These are phyloP conservation scores for Ctena decussata DNA, from an alignment of 2,888 invertebrate species.

Conservation along the genomic window DNA sequence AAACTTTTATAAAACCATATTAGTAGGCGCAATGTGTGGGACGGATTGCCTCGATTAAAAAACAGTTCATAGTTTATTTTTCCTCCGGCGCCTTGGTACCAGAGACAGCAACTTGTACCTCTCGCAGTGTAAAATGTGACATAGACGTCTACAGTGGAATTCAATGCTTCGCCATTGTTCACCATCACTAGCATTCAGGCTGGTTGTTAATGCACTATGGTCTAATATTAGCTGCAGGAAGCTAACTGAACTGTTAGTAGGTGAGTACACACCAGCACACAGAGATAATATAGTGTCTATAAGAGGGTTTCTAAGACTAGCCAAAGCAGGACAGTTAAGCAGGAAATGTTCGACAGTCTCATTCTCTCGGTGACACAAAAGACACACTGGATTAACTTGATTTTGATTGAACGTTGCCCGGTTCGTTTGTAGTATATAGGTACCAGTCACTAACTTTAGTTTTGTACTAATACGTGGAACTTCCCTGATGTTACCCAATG, in stretches of 20 bases:
- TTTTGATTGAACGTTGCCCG: slow-evolving; percentile 7
- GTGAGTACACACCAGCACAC: not conserved
- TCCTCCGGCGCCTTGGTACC: not conserved
- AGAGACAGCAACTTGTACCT: not conserved
- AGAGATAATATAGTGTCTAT: not conserved
- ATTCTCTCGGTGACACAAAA: not conserved
- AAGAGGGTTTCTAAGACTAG: not conserved
- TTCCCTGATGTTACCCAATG: not conserved
- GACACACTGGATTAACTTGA: not conserved
- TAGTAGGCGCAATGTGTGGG: not conserved
- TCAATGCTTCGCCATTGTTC: not conserved
- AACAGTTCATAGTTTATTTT: not conserved
- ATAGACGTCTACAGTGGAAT: not conserved
- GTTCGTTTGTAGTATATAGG: slow-evolving; percentile 16
- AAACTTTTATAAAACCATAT: not conserved
- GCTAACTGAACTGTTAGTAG: not conserved
- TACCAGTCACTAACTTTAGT: not conserved
- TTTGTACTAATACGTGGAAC: not conserved
- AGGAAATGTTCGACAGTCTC: slow-evolving; percentile 18
- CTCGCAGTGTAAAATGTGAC: not conserved
- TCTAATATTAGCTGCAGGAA: not conserved
- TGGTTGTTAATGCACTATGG: not conserved
- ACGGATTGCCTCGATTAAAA: not conserved
- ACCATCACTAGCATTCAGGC: not conserved
- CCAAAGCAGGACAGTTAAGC: not conserved